Conservation (phyloP, 1,140 invertebrate species). For the Ladona fulva region DNA sequence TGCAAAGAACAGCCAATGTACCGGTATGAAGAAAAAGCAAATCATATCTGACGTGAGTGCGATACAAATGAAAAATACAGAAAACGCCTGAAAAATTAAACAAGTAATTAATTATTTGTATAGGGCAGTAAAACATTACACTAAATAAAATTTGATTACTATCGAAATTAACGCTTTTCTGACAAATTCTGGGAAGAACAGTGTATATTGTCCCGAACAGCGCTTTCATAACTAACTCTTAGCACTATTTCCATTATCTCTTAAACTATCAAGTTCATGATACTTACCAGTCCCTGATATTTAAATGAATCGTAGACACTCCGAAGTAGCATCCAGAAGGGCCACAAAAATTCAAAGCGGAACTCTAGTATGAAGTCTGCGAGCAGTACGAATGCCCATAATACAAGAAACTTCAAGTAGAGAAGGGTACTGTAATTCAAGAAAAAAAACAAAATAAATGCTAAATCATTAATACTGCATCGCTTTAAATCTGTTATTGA, state of each 20-base stretch:
- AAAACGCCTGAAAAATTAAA: conserved; percentile 77
- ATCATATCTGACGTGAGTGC: conserved; percentile 97
- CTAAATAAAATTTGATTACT: conserved; percentile 11
- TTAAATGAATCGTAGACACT: conserved; percentile 97
- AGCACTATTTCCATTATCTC: no score
- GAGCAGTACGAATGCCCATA: conserved; percentile 91
- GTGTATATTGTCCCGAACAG: no score
- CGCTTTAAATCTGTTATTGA: no score
- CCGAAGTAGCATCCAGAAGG: conserved; percentile 92
- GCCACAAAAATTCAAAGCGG: conserved; percentile 98
- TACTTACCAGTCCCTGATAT: conserved; percentile 94
- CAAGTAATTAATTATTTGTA: not conserved
- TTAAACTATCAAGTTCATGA: not conserved
- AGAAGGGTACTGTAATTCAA: conserved; percentile 72
- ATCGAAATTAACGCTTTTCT: conserved; percentile 15
- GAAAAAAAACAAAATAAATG: not conserved
- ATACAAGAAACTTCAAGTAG: conserved; percentile 90
- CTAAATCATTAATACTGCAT: no score
- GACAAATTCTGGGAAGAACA: conserved; percentile 11
- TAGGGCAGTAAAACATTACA: conserved; percentile 11
- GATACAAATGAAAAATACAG: conserved; percentile 96
- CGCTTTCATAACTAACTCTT: no score
- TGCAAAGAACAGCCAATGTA: conserved; percentile 95
- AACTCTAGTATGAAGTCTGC: conserved; percentile 97
- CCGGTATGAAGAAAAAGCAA: conserved; percentile 98